Percentiles rank a stretch among this genome's conserved stretches.
These are phyloP conservation scores for Addax nasomaculatus DNA, from an alignment of 2,113 vertebrate genomes.

Conservation along the genomic window DNA sequence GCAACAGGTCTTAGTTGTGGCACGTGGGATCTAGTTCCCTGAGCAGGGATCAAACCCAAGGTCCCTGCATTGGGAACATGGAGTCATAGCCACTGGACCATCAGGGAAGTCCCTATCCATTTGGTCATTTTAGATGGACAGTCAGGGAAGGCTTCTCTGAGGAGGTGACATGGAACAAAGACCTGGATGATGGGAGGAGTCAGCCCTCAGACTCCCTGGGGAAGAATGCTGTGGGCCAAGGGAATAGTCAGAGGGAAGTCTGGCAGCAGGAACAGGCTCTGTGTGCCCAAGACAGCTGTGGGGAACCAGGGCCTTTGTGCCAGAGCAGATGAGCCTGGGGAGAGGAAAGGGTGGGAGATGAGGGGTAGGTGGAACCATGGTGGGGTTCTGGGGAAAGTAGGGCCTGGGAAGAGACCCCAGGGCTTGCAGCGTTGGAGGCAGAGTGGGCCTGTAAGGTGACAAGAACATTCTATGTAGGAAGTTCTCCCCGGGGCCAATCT, in stretches of 20 bases:
- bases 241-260: neutral
- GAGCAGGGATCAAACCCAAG: neutral
- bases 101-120: neutral
- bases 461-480: neutral
- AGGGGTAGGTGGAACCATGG: neutral
- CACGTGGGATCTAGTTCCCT: neutral
- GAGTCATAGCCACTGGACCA: neutral
- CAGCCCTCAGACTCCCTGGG: neutral
- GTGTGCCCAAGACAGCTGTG: neutral
- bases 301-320: neutral
- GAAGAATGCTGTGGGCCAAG: neutral
- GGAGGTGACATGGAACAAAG: neutral
- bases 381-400: neutral
- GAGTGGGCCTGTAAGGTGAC: no score
- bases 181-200: neutral
- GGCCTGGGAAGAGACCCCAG: neutral
- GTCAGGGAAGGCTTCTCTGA: neutral
- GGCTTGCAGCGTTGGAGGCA: neutral
- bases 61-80: neutral
- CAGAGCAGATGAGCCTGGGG: neutral
- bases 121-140: neutral
- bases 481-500: accelerated
- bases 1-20: neutral
- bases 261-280: accelerated
- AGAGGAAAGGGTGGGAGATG: neutral